Percentiles rank a stretch among this genome's conserved stretches.
Conservation (phyloP, 2,113 vertebrate genomes). For the Thunnus maccoyii region DNA sequence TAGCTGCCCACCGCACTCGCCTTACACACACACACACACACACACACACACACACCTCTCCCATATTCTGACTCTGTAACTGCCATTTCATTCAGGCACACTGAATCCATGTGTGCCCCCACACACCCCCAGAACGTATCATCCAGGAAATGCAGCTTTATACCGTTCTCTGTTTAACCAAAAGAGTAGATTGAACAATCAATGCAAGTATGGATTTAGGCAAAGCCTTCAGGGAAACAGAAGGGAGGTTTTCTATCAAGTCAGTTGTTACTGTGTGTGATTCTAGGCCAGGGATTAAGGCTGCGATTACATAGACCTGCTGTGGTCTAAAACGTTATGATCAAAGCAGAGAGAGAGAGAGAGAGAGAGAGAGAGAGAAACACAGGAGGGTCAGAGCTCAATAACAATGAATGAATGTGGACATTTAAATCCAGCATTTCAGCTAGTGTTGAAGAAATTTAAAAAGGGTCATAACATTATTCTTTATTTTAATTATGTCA, state of each 20-base stretch:
- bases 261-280: constrained; percentile 60
- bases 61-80: constrained; percentile 39
- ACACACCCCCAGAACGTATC: constrained; percentile 24
- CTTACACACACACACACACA: constrained; percentile 13
- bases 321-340: constrained; percentile 59
- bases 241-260: constrained; percentile 56
- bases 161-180: constrained; percentile 53
- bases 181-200: constrained; percentile 66
- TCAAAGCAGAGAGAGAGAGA: constrained; percentile 49
- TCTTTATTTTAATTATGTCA: no score
- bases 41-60: constrained; percentile 22
- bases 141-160: constrained; percentile 48
- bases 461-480: no score
- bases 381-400: constrained; percentile 28
- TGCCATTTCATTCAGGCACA: constrained; percentile 43
- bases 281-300: constrained; percentile 68
- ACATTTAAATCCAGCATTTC: background rate
- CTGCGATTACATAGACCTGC: constrained; percentile 69
- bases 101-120: constrained; percentile 30
- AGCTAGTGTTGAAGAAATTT: background rate
- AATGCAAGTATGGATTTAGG: constrained; percentile 59
- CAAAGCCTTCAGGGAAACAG: constrained; percentile 68
- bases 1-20: constrained; percentile 75
- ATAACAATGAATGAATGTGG: constrained; percentile 1
- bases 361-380: constrained; percentile 12